Conservation (phyloP, 2,888 invertebrate species). For the Lithophane semibrunnea region DNA sequence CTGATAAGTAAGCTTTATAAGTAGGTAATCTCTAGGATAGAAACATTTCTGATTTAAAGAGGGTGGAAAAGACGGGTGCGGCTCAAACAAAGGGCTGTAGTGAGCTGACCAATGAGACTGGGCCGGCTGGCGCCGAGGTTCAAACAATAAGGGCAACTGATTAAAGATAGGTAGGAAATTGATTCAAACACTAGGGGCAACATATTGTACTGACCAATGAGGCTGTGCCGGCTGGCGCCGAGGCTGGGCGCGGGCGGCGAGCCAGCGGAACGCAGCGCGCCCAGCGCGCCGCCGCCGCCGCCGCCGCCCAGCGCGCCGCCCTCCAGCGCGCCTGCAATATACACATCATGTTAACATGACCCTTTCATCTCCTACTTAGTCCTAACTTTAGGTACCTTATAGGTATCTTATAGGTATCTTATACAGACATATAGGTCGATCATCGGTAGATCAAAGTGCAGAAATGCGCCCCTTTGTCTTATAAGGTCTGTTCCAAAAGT, state of each 20-base stretch:
- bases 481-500: not conserved
- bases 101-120: not conserved
- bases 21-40: not conserved
- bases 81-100: not conserved
- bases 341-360: conserved; percentile 36
- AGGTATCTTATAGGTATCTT: no score
- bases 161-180: not conserved
- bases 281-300: conserved; percentile 87
- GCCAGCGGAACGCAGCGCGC: conserved; percentile 88
- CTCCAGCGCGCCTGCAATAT: conserved; percentile 88
- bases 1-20: not conserved
- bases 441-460: no score
- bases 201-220: conserved; percentile 82
- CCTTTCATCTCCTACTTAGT: not conserved
- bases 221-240: conserved; percentile 89
- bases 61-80: not conserved
- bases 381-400: not conserved
- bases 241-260: conserved; percentile 90
- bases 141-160: conserved; percentile 35
- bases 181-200: not conserved
- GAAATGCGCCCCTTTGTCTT: not conserved
- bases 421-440: no score
- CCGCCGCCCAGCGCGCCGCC: conserved; percentile 90
- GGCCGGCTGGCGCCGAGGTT: not conserved
- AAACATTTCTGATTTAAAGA: not conserved